phyloP scores from a whole-genome alignment of 2,888 invertebrate genomes.

The Xanthostigma xanthostigma region DNA sequence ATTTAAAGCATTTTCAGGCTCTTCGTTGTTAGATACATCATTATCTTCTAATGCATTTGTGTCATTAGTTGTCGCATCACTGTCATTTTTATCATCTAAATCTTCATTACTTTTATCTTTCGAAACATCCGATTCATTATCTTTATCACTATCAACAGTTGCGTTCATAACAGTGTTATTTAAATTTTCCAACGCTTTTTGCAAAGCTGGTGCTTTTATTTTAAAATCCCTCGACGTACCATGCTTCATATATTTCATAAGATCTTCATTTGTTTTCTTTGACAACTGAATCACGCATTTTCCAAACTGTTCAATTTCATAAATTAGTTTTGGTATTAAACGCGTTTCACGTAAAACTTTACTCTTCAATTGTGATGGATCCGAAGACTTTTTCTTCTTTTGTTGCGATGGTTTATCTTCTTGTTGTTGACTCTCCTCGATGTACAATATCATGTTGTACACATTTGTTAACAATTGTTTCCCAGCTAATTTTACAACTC shows the following conservation, averaged over 20 bases:
- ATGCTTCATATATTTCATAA: constrained; percentile 39
- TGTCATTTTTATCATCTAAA: neutral
- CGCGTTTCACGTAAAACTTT: constrained; percentile 44
- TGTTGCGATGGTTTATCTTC: constrained; percentile 17
- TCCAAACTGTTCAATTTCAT: constrained; percentile 47
- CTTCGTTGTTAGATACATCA: neutral
- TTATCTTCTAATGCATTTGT: constrained; percentile 1
- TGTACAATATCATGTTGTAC: constrained; percentile 39
- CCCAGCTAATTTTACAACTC: constrained; percentile 39
- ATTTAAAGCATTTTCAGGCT: neutral
- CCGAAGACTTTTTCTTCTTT: constrained; percentile 20
- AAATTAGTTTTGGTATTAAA: constrained; percentile 46
- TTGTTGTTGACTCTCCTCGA: constrained; percentile 35
- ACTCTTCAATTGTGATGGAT: constrained; percentile 24
- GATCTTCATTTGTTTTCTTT: constrained; percentile 40
- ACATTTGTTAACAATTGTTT: constrained; percentile 38
- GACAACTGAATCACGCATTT: constrained; percentile 41
- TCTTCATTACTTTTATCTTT: constrained; percentile 1
- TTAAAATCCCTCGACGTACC: constrained; percentile 51
- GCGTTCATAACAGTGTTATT: constrained; percentile 8
- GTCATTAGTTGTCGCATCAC: neutral
- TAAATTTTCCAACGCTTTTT: constrained; percentile 33
- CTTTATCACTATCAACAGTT: constrained; percentile 4
- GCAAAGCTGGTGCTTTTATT: constrained; percentile 35
- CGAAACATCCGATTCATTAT: constrained; percentile 1